Evolutionary conservation across 2,888 invertebrate species (phyloP).

Genomic region (Phortica magna): DNA sequence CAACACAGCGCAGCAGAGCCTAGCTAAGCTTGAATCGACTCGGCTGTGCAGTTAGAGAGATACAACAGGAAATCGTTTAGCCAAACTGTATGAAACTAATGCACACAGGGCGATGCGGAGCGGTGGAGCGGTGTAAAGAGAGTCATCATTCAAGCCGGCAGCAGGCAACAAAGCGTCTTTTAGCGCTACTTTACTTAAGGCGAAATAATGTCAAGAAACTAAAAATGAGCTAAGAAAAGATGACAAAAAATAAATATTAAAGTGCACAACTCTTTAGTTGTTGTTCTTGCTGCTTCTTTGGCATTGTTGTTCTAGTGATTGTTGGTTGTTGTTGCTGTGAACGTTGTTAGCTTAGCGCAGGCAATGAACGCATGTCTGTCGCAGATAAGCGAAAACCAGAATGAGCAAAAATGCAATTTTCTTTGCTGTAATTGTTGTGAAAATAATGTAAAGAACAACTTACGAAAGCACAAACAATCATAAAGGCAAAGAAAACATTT

Average conservation of each 20-base stretch:
- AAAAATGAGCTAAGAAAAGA: neutral
- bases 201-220: constrained; percentile 19
- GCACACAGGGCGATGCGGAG: neutral
- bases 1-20: too few species aligned
- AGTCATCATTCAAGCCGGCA: neutral
- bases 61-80: constrained; percentile 18
- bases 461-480: neutral
- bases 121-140: neutral
- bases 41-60: neutral
- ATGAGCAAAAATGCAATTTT: constrained; percentile 19
- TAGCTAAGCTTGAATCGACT: too few species aligned
- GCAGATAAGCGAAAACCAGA: constrained; percentile 8
- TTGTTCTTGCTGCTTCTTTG: neutral
- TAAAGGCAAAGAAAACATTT: neutral
- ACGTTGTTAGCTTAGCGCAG: neutral
- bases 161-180: constrained; percentile 3
- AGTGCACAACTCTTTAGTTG: neutral
- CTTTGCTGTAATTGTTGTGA: constrained; percentile 4
- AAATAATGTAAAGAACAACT: neutral
- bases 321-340: too few species aligned
- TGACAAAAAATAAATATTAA: constrained; percentile 15
- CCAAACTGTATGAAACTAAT: neutral
- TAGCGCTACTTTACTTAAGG: constrained; percentile 14
- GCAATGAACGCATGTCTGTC: constrained; percentile 15
- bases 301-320: neutral